Evolutionary conservation across 2,888 invertebrate genomes (phyloP), one percentile per base, ranked within the genome.

Genomic region (Drosophila histrio): DNA sequence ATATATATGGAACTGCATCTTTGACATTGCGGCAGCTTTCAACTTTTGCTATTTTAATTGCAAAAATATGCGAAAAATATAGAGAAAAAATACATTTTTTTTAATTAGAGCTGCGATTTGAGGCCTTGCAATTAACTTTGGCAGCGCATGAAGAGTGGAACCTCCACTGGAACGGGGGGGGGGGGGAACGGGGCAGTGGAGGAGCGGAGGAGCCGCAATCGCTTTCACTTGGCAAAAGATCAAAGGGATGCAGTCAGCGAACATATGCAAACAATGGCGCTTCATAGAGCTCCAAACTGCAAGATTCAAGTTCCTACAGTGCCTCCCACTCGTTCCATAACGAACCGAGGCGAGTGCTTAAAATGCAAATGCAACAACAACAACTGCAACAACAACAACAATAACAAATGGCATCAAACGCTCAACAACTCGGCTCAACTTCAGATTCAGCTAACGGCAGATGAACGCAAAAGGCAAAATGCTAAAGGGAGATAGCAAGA

Each of bases 171-270:
- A 2, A 11, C 17, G 19, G 13, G 36, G 9, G 3, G 44, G 19
- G 21, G 3, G 6, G 5, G 34, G 26, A 5, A 22, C 15, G 8
- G 2, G 17, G 32, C 2, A 8, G 11, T 8, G 32, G 9, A 2
- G 32, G 24, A 7, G 43, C 15, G 9, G 13, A 38, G 50, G 11
- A 67, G 74, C 60, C 66, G 77, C 84, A 77, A 77, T 72, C 88
- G 88, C 86, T 86, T 84, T 84, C 87, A 84, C 88, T 88, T 77
- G 80, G 83, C 78, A 39, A 72, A 68, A 85, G 86, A 85, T 87
- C 83, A 86, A 82, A 82, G 85, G 67, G 43, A 63, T 43, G 57
- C 65, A 50, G 54, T 38, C 30, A 50, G 54, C 79, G 65, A 80
- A 72, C 88, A 88, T 84, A 84, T 86, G 83, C 83, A 57, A 72